Evolutionary conservation across 2,888 invertebrate species (phyloP), one percentile per base, ranked within the genome.

Genomic region (Neoaliturus tenellus): DNA sequence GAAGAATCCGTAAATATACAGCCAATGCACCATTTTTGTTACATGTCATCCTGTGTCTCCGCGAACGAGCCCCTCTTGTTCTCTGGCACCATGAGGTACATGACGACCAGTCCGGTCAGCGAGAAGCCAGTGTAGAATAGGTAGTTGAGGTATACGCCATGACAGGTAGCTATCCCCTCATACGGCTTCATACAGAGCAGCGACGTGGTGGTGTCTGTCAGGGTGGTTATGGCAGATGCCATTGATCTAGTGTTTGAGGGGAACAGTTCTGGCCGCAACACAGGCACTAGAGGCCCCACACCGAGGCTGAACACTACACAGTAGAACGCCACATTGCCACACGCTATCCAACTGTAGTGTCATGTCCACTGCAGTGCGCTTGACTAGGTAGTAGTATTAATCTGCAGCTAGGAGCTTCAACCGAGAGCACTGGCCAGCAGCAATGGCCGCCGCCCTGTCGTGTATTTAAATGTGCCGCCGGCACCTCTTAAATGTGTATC

Each of bases 21-120:
- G n/a, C n/a, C n/a, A n/a, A n/a, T n/a, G n/a, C n/a, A n/a, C n/a
- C n/a, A n/a, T n/a, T n/a, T n/a, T n/a, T n/a, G n/a, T n/a, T n/a
- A n/a, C 58, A 83, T 20, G 10, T 86, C 82, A 12, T 78, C 82
- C 83, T 95, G 95, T 88, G 95, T 95, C 88, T 93, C 93, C 55
- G 93, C 92, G 88, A 95, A 92, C 3, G 94, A 94, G 88, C 94
- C 94, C 82, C 94, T 94, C 89, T 94, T 95, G 1, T 95, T 95
- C 90, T 95, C 95, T 0, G 95, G 95, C 25, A 86, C 69, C 25
- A 82, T 71, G 17, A 85, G 81, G 73, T 85, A 87, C 55, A 87
- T 86, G 12, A 75, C 67, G 5, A 85, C 62, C 51, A 84, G 81
- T 5, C 86, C 86, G 14, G 82, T 4, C 5, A 81, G 73, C 12